A percentile compares a stretch with the other conserved stretches of the same genome.
phyloP scores from a whole-genome alignment of 2,888 invertebrate genomes.

The Thera britannica region DNA sequence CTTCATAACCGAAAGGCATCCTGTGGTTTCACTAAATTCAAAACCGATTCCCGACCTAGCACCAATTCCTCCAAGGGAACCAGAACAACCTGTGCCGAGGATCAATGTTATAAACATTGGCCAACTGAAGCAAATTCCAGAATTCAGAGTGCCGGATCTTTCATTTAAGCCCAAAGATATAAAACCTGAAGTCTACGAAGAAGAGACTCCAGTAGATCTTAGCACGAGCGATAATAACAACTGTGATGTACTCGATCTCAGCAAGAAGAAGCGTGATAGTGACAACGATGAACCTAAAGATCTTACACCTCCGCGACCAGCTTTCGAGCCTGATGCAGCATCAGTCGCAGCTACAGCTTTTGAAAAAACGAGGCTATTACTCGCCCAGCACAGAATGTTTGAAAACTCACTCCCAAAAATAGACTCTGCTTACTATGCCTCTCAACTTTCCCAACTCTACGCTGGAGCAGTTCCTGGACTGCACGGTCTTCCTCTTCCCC shows the following conservation, averaged over 20 bases:
- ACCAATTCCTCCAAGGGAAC: constrained; percentile 67
- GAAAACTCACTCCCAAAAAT: constrained; percentile 86
- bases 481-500: constrained; percentile 81
- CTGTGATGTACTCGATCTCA: constrained; percentile 91
- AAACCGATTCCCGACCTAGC: constrained; percentile 68
- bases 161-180: constrained; percentile 65
- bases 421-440: constrained; percentile 86
- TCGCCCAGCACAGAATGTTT: constrained; percentile 88
- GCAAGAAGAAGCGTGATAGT: constrained; percentile 87
- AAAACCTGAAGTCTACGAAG: constrained; percentile 72
- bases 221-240: constrained; percentile 85
- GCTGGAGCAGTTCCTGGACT: constrained; percentile 83
- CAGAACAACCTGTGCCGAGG: constrained; percentile 71
- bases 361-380: constrained; percentile 85
- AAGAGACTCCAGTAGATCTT: constrained; percentile 88
- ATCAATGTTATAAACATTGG: constrained; percentile 88
- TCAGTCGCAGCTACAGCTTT: constrained; percentile 72
- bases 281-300: constrained; percentile 68
- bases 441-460: constrained; percentile 86
- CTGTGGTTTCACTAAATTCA: constrained; percentile 65
- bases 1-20: constrained; percentile 78
- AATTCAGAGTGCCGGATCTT: constrained; percentile 72
- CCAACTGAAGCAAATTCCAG: constrained; percentile 84
- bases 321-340: constrained; percentile 70
- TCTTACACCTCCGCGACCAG: constrained; percentile 71